Base-by-base conservation (phyloP, 2,888 invertebrate species). In the Orchestes rusci region DNA sequence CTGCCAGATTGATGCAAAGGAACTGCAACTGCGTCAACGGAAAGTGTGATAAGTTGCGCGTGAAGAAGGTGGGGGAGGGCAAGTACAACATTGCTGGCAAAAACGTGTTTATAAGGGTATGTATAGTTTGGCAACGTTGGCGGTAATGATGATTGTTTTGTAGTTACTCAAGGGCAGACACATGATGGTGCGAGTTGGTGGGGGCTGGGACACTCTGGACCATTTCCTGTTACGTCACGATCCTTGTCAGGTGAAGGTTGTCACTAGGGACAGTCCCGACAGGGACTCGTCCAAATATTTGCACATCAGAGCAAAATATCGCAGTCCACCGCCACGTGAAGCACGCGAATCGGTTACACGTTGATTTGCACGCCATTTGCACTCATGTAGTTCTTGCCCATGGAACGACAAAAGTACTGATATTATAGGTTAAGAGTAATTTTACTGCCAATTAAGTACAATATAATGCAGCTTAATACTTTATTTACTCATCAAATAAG, bases 161-260 rank as follows among this genome's bases (percentile, higher is more conserved):
- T 75, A 91, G 90, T 68, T 90, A 63, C 73, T 91, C 63, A 89
- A 90, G 68, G 90, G 87, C 38, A 80, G 84, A n/a, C 92, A 92
- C 74, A 91, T 91, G 79, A 92, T 93, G 92, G 92, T 93, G 44
- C 79, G 93, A 59, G 91, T 92, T 38, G 93, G 92, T 48, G 93
- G 92, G 53, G 91, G 91, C 52, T 92, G 92, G 92, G 59, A 59
- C 72, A 91, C 92, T 13, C 72, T 93, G 66, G 91, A 92, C 68
- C 89, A 92, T 73, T 92, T 91, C 73, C 76, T 93, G 64, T 79
- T 83, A 58, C 81, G 89, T 51, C 89, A 90, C 71, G 87, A 88
- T 68, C 89, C 90, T 31, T 85, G 87, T 69, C 84, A 87, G 79
- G 82, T 82, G 64, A 69, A 66, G 58, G 62, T 71, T 59, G 48